Base-by-base conservation (phyloP, 2,113 vertebrate species). In the Cercocebus atys region DNA sequence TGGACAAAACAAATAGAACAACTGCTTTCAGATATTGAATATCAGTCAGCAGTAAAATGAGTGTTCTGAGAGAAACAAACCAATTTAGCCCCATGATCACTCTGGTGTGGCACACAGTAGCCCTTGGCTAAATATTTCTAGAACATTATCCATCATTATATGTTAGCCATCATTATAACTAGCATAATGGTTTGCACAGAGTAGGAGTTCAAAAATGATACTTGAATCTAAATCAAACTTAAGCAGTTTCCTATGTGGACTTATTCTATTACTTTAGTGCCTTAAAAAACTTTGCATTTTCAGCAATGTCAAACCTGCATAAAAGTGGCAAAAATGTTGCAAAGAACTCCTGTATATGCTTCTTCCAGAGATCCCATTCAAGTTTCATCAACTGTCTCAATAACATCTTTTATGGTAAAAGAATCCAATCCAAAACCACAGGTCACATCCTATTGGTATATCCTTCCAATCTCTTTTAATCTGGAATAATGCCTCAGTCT, bases 161-260 rank as follows among this genome's bases (percentile, higher is more conserved):
- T 66, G 25, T 3, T 84, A 89, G 30, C 32, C 52, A 52, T 91
- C 35, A 78, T 68, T 93, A 66, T 20, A 96, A 43, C 38, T 59
- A 68, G 7, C 25, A 50, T 57, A 50, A 88, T 70, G 45, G 6
- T 25, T 88, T 80, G 18, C 23, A 95, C 13, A 52, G 20, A 55
- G 72, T 88, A 80, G 43, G 18, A 85, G 8, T 57, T 96, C 55
- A 95, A 94, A 83, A 80, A 79, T 70, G 6, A 92, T 80, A 40
- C 30, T 45, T 80, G 10, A 94, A 59, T 75, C 23, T 40, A 75
- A 45, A 30, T 75, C 1, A 80, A 45, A 81, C 75, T 50, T 85
- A 81, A 61, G 9, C 30, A 92, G 25, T 55, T 81, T 90, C 20
- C n/a, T 66, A 1, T 45, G 35, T 70, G 43, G 18, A 61, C 35